These are phyloP conservation scores for Adelges cooleyi DNA, from an alignment of 1,140 invertebrate genomes.

Conservation along the genomic window DNA sequence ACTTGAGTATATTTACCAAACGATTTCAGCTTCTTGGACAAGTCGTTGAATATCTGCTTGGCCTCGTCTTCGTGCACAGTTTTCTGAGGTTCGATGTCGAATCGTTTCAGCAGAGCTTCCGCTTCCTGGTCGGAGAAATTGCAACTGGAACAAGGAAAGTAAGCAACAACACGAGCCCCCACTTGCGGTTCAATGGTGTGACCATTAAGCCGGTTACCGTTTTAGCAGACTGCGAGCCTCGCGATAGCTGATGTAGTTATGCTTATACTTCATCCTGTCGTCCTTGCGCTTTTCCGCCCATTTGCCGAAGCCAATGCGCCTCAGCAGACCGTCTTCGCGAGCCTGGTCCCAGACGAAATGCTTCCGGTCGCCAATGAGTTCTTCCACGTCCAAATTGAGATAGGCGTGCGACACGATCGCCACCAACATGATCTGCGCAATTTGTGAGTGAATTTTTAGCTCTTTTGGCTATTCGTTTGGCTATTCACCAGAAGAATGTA, in stretches of 20 bases:
- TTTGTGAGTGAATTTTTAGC: too few species aligned
- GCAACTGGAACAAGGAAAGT: neutral
- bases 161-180: too few species aligned
- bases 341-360: neutral
- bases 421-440: neutral
- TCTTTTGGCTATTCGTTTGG: too few species aligned
- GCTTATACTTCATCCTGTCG: too few species aligned
- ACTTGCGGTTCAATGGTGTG: too few species aligned
- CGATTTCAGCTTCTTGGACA: neutral
- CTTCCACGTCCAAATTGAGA: neutral
- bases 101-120: neutral
- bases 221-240: too few species aligned
- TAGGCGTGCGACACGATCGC: conserved; percentile 5
- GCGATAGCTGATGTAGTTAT: too few species aligned
- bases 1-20: too few species aligned
- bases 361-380: neutral
- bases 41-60: neutral
- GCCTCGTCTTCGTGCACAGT: neutral
- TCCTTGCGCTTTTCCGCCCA: too few species aligned
- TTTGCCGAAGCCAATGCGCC: too few species aligned
- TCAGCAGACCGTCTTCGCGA: too few species aligned
- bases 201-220: too few species aligned
- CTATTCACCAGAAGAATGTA: conserved; percentile 10
- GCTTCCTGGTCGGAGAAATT: neutral
- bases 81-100: neutral